Percentiles rank a stretch among this genome's conserved stretches.
Evolutionary conservation across 2,113 vertebrate species (phyloP).

Genomic region (Syrrhaptes paradoxus): DNA sequence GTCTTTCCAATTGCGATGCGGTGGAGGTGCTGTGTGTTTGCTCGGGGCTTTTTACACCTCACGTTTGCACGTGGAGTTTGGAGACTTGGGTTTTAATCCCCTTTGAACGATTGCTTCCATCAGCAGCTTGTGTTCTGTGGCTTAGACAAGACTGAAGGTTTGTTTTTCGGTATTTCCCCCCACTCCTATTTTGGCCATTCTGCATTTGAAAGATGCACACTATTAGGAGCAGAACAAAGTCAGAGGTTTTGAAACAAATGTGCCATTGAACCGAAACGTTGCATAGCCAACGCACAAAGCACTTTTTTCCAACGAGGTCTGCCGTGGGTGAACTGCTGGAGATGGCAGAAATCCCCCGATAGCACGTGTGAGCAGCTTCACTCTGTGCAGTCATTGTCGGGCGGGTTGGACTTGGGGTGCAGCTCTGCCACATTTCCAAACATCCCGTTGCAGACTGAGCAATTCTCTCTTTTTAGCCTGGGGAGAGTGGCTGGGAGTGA

Average conservation of each 20-base stretch:
- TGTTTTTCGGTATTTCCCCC: not conserved
- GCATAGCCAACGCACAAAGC: not conserved
- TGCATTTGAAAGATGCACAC: not conserved
- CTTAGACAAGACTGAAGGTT: not conserved
- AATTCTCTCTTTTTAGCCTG: not conserved
- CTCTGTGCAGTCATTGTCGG: rapidly evolving
- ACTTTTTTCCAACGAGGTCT: not conserved
- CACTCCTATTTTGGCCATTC: not conserved
- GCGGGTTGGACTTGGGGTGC: not conserved
- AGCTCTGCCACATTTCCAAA: not conserved
- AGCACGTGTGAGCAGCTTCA: not conserved
- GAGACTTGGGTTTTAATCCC: not conserved
- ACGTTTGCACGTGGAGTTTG: not conserved
- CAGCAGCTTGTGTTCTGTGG: not conserved
- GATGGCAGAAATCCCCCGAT: not conserved
- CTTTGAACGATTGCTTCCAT: not conserved
- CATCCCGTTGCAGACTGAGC: not conserved
- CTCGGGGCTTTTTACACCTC: not conserved
- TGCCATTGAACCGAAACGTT: not conserved
- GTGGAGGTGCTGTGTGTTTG: not conserved
- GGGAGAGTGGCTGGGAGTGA: not conserved
- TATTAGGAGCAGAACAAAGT: not conserved
- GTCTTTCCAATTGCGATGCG: rapidly evolving
- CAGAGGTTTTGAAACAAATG: not conserved
- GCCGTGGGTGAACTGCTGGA: not conserved